Percentiles rank a stretch among this genome's conserved stretches.
Evolutionary conservation across 2,113 vertebrate genomes (phyloP).

Genomic region (Antechinus flavipes): DNA sequence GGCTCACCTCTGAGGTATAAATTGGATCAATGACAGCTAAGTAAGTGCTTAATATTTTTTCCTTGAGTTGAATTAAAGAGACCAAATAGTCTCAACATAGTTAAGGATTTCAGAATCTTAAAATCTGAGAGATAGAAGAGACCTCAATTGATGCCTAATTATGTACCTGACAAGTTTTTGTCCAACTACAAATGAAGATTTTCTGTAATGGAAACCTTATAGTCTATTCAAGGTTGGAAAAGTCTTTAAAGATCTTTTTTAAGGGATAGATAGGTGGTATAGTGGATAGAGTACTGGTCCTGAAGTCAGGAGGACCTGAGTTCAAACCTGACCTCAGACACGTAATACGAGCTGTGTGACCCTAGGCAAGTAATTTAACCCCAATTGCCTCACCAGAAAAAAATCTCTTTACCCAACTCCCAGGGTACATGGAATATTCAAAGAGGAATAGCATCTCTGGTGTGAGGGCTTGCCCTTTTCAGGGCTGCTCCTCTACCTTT

Average conservation of each 20-base stretch:
- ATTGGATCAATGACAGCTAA: neutral
- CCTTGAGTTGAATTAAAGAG: neutral
- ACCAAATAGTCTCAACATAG: neutral
- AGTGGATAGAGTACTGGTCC: too few species aligned
- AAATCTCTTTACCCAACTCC: too few species aligned
- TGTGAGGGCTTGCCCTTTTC: too few species aligned
- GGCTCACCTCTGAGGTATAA: neutral
- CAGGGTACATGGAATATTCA: too few species aligned
- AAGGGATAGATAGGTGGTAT: too few species aligned
- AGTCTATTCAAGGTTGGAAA: neutral
- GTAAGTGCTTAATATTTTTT: neutral
- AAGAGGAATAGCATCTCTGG: too few species aligned
- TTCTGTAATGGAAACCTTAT: neutral
- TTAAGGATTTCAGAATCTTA: neutral
- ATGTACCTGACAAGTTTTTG: neutral
- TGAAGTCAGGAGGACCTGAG: too few species aligned
- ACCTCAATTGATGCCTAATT: neutral
- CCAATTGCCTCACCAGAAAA: too few species aligned
- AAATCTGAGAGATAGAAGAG: neutral
- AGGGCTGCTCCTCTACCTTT: too few species aligned
- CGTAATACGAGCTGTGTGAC: too few species aligned
- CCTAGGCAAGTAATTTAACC: too few species aligned
- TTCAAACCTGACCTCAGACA: too few species aligned
- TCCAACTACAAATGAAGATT: neutral
- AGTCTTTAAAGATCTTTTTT: neutral